A percentile compares a stretch with the other conserved stretches of the same genome.
Conservation (phyloP, 2,797 vertebrate genomes). For the Acipenser oxyrinchus region DNA sequence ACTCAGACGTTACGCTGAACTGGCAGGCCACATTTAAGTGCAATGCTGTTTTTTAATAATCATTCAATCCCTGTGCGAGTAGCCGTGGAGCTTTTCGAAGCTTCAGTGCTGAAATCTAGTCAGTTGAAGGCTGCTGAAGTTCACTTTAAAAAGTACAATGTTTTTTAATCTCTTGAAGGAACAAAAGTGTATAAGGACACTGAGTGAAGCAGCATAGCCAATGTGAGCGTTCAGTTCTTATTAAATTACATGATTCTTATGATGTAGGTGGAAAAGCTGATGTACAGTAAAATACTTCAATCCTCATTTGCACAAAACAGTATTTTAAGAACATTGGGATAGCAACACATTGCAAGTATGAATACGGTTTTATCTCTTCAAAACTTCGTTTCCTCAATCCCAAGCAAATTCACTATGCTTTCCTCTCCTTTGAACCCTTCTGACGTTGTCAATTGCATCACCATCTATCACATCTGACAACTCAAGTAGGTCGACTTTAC, state of each 20-base stretch:
- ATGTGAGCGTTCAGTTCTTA: not conserved
- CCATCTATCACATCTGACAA: conserved; percentile 20
- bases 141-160: conserved; percentile 13
- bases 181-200: not conserved
- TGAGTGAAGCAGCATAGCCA: conserved; percentile 1
- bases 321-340: conserved; percentile 9
- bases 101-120: conserved; percentile 58
- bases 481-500: conserved; percentile 21
- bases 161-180: conserved; percentile 29
- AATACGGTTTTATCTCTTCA: conserved; percentile 29
- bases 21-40: conserved; percentile 60
- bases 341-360: conserved; percentile 39
- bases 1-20: conserved; percentile 56
- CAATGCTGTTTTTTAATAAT: conserved; percentile 39
- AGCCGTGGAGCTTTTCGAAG: conserved; percentile 60
- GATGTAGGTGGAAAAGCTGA: no score
- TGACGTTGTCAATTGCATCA: conserved; percentile 33
- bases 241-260: not conserved
- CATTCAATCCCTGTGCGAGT: conserved; percentile 7
- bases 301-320: no score
- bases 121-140: conserved; percentile 40
- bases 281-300: no score
- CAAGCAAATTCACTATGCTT: conserved; percentile 31
- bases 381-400: conserved; percentile 20
- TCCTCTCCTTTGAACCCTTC: conserved; percentile 21